Percentiles rank a stretch among this genome's conserved stretches.
phyloP scores from a whole-genome alignment of 1,140 invertebrate genomes.

The Philaenus spumarius region DNA sequence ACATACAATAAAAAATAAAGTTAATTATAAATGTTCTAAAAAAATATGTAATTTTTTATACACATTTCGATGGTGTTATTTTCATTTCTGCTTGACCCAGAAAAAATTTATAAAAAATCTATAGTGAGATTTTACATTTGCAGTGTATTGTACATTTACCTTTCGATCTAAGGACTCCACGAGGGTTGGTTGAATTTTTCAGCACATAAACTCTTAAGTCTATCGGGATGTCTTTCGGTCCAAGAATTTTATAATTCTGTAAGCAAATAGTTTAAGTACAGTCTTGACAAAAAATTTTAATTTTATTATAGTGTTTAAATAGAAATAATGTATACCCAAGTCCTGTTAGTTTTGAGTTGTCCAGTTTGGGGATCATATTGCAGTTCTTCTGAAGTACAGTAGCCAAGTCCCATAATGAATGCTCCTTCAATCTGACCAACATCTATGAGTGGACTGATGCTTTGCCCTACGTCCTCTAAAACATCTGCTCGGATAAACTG shows the following conservation, averaged over 20 bases:
- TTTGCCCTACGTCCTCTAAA: constrained; percentile 66
- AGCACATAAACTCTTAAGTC: constrained; percentile 71
- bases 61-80: background rate
- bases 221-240: constrained; percentile 74
- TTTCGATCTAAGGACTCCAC: constrained; percentile 70
- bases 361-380: constrained; percentile 59
- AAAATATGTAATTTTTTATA: too few species aligned
- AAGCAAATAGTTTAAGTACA: constrained; percentile 3
- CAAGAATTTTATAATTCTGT: constrained; percentile 71
- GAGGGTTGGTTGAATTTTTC: constrained; percentile 57
- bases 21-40: too few species aligned
- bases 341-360: constrained; percentile 61
- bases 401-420: constrained; percentile 81
- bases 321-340: constrained; percentile 56
- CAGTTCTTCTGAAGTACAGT: constrained; percentile 68
- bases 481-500: constrained; percentile 60
- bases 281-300: too few species aligned
- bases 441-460: constrained; percentile 70
- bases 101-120: too few species aligned
- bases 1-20: too few species aligned
- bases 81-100: too few species aligned
- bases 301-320: too few species aligned
- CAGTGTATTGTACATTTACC: too few species aligned
- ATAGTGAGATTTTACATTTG: too few species aligned
- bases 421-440: constrained; percentile 84